Conservation (phyloP, 2,113 vertebrate genomes). For the Eubucco bourcierii region DNA sequence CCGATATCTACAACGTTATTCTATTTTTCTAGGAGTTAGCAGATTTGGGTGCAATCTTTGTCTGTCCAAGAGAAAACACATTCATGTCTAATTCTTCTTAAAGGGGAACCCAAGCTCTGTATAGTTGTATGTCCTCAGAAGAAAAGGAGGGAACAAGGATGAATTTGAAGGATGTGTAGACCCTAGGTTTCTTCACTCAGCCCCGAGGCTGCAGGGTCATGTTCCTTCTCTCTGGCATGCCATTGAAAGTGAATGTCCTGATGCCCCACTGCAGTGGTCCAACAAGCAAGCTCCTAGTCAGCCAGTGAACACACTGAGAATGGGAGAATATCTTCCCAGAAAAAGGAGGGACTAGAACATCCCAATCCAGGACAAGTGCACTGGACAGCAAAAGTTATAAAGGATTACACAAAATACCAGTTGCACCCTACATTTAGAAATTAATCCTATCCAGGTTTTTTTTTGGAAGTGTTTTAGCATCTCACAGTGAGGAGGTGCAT, state of each 20-base stretch:
- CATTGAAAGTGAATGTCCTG: background rate
- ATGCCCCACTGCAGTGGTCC: background rate
- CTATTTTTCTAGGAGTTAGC: background rate
- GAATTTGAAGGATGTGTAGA: background rate
- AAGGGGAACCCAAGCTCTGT: background rate
- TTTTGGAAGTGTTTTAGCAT: background rate
- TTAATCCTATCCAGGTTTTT: background rate
- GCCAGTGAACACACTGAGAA: background rate
- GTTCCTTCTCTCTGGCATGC: background rate
- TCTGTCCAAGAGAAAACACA: background rate
- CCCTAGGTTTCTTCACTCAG: background rate
- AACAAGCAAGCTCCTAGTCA: background rate
- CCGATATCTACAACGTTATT: background rate
- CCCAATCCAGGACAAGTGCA: background rate
- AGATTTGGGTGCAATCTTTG: background rate
- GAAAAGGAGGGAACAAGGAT: background rate
- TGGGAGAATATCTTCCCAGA: background rate
- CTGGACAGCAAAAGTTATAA: background rate
- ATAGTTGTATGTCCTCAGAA: background rate
- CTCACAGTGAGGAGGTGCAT: background rate
- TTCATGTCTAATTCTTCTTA: background rate
- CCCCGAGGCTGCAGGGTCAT: background rate
- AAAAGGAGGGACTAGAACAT: background rate
- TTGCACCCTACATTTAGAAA: background rate
- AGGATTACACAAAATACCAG: background rate